A percentile compares a stretch with the other conserved stretches of the same genome.
Conservation (phyloP, 2,888 invertebrate genomes). For the Mesorhabditis spiculigera region DNA sequence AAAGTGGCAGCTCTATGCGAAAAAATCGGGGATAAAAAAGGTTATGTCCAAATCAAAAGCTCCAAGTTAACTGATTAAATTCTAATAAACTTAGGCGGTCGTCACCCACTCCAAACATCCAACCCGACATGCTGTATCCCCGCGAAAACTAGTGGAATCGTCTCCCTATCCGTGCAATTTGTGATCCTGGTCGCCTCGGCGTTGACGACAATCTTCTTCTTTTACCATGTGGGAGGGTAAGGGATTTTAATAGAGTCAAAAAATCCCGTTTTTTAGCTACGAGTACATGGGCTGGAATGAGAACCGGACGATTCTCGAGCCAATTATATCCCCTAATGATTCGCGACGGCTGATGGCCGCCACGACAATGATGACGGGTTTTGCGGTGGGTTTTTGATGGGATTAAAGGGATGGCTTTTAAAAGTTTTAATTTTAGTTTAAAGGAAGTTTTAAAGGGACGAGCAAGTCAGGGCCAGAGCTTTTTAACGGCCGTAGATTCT, state of each 20-base stretch:
- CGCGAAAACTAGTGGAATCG: constrained; percentile 33
- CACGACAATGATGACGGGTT: not conserved
- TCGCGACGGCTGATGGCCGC: not conserved
- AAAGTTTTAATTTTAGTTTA: no score
- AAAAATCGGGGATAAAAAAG: no score
- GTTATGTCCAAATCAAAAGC: no score
- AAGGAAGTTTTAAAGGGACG: no score
- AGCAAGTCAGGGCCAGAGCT: no score
- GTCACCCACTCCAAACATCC: constrained; percentile 11
- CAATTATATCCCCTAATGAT: constrained; percentile 13
- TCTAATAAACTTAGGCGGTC: not conserved
- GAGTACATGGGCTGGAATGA: constrained; percentile 40
- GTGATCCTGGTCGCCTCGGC: constrained; percentile 27
- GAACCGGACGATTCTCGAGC: constrained; percentile 35
- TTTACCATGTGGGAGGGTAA: constrained; percentile 39
- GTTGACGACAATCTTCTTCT: constrained; percentile 31
- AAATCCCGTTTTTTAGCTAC: constrained; percentile 14
- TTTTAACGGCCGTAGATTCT: no score
- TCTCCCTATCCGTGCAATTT: constrained; percentile 34
- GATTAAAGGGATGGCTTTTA: no score
- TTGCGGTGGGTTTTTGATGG: no score
- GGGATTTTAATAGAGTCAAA: no score
- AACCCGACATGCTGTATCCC: constrained; percentile 25
- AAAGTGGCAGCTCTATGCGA: not conserved
- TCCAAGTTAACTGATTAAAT: no score